Base-by-base conservation (phyloP, 2,797 vertebrate species). In the Scomberomorus guttatus region DNA sequence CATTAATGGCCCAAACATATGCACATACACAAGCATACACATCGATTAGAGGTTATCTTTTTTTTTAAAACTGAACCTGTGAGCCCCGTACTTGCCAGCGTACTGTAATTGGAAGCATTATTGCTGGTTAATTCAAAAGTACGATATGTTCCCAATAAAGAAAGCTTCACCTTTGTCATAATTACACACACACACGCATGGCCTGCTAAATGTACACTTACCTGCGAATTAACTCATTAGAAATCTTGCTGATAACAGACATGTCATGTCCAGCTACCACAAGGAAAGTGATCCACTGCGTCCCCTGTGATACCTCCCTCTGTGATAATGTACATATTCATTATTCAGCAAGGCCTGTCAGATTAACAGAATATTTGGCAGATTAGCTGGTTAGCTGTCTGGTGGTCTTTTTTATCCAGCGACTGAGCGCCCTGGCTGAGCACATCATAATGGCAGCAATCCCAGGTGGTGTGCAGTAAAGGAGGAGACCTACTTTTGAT, bases 271-370 rank as follows among this genome's bases (percentile, higher is more conserved):
- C 73, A 72, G 56, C 81, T 44, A 54, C 70, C 69, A 77, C 69
- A 77, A 50, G 55, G 54, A 81, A 81, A 81, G 76, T 68, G 81
- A 89, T 81, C 81, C 72, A 18, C 25, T 3, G 64, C 1, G 14
- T 89, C 84, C 84, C 87, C 63, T 51, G 75, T 48, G 85, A 86
- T 84, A 69, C 66, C 84, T 80, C 75, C 86, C 80, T 75, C 83
- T 83, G 88, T 85, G 82, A 89, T 93, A 87, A 90, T 92, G 76
- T 87, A 91, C 82, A 85, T 83, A 90, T 91, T 90, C 86, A 92
- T 93, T 90, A 90, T 94, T 92, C 85, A 91, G 79, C 57, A 27
- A 3, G 29, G 66, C 60, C 76, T 86, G 82, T 89, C 84, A 89
- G 90, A 92, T 91, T 87, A 92, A 71, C 70, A 85, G 87, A 84